A percentile compares a stretch with the other conserved stretches of the same genome.
Conservation (phyloP, 2,113 vertebrate species). For the Bathybates hornii region DNA sequence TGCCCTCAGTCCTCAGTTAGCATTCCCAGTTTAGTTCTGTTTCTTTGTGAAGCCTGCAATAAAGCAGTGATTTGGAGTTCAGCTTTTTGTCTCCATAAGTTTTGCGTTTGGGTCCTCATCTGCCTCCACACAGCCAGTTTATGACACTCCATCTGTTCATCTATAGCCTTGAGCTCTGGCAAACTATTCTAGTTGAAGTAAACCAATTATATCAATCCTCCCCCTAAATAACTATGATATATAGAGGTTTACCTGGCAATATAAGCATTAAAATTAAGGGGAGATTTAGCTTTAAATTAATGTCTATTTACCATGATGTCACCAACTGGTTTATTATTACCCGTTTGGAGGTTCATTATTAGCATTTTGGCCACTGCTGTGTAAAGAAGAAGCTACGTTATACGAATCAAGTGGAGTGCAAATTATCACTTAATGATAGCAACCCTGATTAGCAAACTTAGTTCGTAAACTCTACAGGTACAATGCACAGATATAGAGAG, state of each 20-base stretch:
- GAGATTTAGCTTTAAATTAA: neutral
- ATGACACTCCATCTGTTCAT: neutral
- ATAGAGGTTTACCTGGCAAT: neutral
- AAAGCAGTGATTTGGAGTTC: no score
- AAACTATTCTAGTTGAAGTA: neutral
- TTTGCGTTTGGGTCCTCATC: no score
- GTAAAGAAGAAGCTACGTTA: neutral
- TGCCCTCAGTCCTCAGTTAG: no score
- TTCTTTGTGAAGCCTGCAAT: no score
- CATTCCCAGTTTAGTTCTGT: no score
- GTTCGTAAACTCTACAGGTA: neutral
- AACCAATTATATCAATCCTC: neutral
- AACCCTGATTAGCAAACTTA: neutral
- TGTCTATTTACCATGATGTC: neutral
- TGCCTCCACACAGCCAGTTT: no score
- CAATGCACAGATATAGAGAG: neutral
- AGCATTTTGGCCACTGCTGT: neutral
- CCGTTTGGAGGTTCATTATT: neutral
- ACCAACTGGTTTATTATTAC: neutral
- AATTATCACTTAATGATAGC: neutral
- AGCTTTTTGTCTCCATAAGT: no score
- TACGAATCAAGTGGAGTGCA: neutral
- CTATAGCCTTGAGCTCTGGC: neutral
- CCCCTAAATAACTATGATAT: neutral
- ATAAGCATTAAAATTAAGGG: neutral